Conservation (phyloP, 1,140 invertebrate species). For the Apis florea region DNA sequence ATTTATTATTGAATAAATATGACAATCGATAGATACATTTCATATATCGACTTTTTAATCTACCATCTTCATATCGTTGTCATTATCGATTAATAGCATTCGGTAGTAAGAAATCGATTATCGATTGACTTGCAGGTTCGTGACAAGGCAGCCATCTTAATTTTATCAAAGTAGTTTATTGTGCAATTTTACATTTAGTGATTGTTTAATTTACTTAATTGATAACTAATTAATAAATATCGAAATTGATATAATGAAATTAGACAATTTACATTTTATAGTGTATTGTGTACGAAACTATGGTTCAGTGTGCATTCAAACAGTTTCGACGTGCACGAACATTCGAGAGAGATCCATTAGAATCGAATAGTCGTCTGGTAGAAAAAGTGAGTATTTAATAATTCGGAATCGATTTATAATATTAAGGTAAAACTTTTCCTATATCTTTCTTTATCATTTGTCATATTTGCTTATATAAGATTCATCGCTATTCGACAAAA, state of each 20-base stretch:
- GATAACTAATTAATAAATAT: neutral
- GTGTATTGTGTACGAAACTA: neutral
- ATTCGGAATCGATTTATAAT: slow-evolving; percentile 59
- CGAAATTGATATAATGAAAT: neutral
- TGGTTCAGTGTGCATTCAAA: neutral
- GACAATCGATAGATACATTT: neutral
- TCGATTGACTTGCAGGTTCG: neutral
- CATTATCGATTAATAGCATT: neutral
- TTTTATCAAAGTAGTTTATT: neutral
- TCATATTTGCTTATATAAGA: slow-evolving; percentile 62
- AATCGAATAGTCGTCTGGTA: slow-evolving; percentile 59
- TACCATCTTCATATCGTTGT: neutral
- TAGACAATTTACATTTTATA: neutral
- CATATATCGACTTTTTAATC: neutral
- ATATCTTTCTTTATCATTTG: slow-evolving; percentile 65
- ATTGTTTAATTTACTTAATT: neutral
- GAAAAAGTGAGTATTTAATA: slow-evolving; percentile 69
- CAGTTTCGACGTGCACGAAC: slow-evolving; percentile 34
- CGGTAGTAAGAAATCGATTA: neutral
- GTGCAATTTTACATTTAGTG: neutral
- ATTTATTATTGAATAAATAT: too few species aligned
- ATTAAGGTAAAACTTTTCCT: slow-evolving; percentile 63
- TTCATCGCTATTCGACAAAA: neutral
- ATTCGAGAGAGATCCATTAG: slow-evolving; percentile 9
- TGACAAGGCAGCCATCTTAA: neutral